A percentile compares a stretch with the other conserved stretches of the same genome.
Conservation (phyloP, 2,888 invertebrate species). For the Cordilura impudica region DNA sequence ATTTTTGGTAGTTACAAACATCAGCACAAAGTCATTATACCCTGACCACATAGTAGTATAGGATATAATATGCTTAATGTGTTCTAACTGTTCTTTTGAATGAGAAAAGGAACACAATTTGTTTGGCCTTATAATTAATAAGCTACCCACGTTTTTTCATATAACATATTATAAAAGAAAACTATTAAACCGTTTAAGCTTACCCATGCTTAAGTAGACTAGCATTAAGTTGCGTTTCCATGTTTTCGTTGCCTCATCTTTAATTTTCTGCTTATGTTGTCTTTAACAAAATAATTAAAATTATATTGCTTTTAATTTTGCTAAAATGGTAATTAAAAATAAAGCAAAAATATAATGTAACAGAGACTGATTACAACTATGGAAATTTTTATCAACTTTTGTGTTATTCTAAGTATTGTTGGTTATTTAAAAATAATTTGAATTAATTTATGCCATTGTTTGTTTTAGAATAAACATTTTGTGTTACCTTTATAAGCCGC, state of each 20-base stretch:
- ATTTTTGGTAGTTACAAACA: no score
- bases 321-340: slow-evolving; percentile 48
- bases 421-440: background rate
- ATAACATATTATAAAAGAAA: background rate
- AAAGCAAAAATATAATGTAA: slow-evolving; percentile 27
- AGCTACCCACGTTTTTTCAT: no score
- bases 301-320: slow-evolving; percentile 36
- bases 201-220: slow-evolving; percentile 4
- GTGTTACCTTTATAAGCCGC: no score
- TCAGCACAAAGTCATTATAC: no score
- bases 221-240: background rate
- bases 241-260: background rate
- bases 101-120: no score
- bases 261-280: background rate
- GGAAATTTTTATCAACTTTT: slow-evolving; percentile 5
- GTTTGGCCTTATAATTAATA: no score
- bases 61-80: no score
- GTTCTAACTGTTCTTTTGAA: no score
- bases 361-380: slow-evolving; percentile 33
- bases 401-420: background rate
- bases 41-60: no score
- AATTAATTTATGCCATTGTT: background rate
- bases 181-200: background rate
- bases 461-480: background rate
- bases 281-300: slow-evolving; percentile 57